Evolutionary conservation across 2,113 vertebrate species (phyloP).

Genomic region (Petromus typicus): DNA sequence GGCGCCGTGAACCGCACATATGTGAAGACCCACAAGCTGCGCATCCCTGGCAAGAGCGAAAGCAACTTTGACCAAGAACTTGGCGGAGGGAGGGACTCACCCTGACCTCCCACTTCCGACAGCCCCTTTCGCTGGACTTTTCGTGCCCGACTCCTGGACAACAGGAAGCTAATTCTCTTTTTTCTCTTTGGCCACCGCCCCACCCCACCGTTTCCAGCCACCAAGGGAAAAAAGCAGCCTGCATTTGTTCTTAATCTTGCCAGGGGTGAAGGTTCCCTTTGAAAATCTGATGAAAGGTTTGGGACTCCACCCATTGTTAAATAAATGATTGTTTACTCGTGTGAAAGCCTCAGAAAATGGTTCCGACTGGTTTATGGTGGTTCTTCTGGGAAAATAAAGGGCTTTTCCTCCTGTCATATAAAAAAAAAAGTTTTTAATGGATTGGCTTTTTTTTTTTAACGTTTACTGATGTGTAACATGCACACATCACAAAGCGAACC

Average conservation of each 20-base stretch:
- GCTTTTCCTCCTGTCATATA: background rate
- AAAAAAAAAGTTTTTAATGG: conserved; percentile 23
- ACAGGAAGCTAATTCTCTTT: conserved; percentile 46
- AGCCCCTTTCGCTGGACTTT: background rate
- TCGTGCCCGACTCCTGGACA: background rate
- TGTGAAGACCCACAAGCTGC: conserved; percentile 40
- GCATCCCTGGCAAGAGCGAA: background rate
- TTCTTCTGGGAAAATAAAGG: conserved; percentile 66
- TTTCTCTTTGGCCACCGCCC: background rate
- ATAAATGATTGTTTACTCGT: conserved; percentile 77
- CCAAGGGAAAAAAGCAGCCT: background rate
- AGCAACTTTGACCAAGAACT: conserved; percentile 1
- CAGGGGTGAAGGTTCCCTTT: conserved; percentile 75
- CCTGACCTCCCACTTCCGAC: background rate
- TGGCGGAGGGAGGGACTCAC: background rate
- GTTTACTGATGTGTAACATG: conserved; percentile 2
- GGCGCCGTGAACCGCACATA: conserved; percentile 57
- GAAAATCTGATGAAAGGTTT: conserved; percentile 78
- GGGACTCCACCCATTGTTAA: conserved; percentile 68
- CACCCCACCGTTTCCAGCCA: background rate
- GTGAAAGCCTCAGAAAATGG: conserved; percentile 60
- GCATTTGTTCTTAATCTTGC: conserved; percentile 80
- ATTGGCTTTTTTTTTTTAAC: conserved; percentile 4
- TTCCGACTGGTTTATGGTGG: conserved; percentile 53
- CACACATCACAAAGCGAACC: background rate